Evolutionary conservation across 2,888 invertebrate species (phyloP), one percentile per base, ranked within the genome.

Genomic region (Thymelicus acteon): DNA sequence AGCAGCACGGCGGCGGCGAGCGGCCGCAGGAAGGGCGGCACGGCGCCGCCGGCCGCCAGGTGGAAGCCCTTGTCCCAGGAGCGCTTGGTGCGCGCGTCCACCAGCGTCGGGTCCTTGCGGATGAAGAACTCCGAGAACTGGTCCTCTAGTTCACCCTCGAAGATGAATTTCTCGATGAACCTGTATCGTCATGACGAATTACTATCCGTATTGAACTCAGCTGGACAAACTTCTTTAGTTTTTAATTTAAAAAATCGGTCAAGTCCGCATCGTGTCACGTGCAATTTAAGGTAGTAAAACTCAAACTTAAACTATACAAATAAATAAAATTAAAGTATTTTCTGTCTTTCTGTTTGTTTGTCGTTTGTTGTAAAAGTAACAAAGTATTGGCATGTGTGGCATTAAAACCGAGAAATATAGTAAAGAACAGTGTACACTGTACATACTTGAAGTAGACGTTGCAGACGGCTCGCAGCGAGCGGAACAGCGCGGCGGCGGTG

Each of bases 101-200:
- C 91, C 78, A 96, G 96, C 72, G 96, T 95, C 0, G 94, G 91
- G 80, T 96, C 95, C 19, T 95, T 94, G 63, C 95, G 95, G 67
- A 98, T 96, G 88, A 98, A 98, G 79, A 98, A 97, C 89, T 98
- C 98, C 76, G 96, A 96, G 80, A 96, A 96, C 13, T 95, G 94
- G 85, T 98, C 98, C 74, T 97, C 96, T 15, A 98, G 90, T 66
- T 95, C 95, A 0, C 98, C 98, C 83, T 97, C 96, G 80, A 97
- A 97, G 73, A 98, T 95, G 96, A 98, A 98, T 72, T 96, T 95
- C 81, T 97, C 96, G 48, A 98, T 94, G 82, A 97, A 95, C 72
- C 96, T 95, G 80, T 73, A 89, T 3, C 40, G 6, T 6, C 6
- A 7, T 7, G 6, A 2, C 39, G 39, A 40, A 31, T 31, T 5